A percentile compares a stretch with the other conserved stretches of the same genome.
phyloP scores from a whole-genome alignment of 2,113 vertebrate species.

The Tyrannus savana region DNA sequence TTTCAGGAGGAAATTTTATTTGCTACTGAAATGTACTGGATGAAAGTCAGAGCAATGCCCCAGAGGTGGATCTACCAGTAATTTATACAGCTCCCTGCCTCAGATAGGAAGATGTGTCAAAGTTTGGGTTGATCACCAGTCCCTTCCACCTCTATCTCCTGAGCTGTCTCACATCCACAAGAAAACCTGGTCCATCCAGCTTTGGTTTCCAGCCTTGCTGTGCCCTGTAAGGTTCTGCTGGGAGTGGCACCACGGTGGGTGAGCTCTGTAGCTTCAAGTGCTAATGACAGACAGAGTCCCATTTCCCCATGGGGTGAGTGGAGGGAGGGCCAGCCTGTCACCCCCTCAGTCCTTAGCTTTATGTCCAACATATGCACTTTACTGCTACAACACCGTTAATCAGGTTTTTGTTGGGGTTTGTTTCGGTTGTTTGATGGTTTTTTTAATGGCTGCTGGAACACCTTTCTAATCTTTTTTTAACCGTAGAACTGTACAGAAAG shows the following conservation, averaged over 20 bases:
- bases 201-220: background rate
- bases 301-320: background rate
- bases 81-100: background rate
- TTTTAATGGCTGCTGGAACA: background rate
- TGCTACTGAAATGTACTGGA: background rate
- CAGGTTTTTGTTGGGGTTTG: background rate
- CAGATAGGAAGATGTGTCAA: background rate
- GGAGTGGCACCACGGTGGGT: background rate
- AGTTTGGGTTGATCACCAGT: background rate
- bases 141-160: background rate
- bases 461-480: background rate
- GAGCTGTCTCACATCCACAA: background rate
- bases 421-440: background rate
- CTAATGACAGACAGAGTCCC: background rate
- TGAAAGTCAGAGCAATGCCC: background rate
- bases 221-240: background rate
- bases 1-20: background rate
- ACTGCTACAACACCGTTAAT: background rate
- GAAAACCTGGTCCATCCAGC: background rate
- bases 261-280: background rate
- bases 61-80: background rate
- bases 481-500: slow-evolving; percentile 1
- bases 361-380: background rate
- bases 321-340: background rate
- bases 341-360: background rate